A percentile compares a stretch with the other conserved stretches of the same genome.
These are phyloP conservation scores for Maniola jurtina DNA, from an alignment of 1,140 invertebrate genomes.

Conservation along the genomic window DNA sequence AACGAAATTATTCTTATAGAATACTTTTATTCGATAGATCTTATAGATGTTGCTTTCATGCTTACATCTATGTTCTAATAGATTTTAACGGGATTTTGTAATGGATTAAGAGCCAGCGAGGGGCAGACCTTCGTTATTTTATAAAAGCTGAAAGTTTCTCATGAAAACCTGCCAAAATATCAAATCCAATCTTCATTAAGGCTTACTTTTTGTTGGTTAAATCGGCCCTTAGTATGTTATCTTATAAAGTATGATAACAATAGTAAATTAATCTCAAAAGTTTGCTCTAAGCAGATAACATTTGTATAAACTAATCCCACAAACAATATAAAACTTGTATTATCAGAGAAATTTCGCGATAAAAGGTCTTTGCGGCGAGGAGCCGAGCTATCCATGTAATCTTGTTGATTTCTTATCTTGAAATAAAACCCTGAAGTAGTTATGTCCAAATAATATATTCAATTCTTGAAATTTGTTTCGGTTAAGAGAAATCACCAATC, in stretches of 20 bases:
- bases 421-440: constrained; percentile 3
- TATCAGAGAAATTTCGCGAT: constrained; percentile 5
- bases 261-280: constrained; percentile 7
- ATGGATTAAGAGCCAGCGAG: no score
- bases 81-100: no score
- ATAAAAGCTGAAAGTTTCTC: no score
- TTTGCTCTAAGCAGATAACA: constrained; percentile 3
- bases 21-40: no score
- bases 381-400: constrained; percentile 7
- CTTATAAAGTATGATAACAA: not conserved
- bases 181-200: no score
- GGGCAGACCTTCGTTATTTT: no score
- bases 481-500: not conserved
- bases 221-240: not conserved
- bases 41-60: no score
- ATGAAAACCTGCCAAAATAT: no score
- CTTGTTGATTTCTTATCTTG: constrained; percentile 2
- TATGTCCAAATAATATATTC: not conserved
- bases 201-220: no score
- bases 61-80: no score
- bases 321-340: constrained; percentile 1
- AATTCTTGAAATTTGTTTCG: not conserved
- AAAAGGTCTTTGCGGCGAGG: constrained; percentile 8
- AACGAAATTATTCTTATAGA: no score
- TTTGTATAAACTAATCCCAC: constrained; percentile 9